Evolutionary conservation across 2,797 vertebrate genomes (phyloP), one percentile per base, ranked within the genome.

Genomic region (Hoplostethus mediterraneus): DNA sequence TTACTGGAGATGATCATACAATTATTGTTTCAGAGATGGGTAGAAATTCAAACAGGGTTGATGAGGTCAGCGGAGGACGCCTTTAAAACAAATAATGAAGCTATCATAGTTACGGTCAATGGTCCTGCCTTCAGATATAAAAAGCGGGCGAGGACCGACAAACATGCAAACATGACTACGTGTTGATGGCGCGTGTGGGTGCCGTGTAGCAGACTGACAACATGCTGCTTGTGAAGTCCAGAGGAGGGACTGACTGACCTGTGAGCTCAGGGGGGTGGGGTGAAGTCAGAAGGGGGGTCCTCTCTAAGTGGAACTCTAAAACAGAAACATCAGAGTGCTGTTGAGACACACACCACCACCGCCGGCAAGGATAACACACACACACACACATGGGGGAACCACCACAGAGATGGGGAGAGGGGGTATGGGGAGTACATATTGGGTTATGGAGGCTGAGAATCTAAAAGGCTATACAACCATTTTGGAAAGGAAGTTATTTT

Each of bases 221-320:
- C 76, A 63, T 78, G 90, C 93, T 94, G 94, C 93, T 93, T 95
- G 89, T 90, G 95, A 97, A 96, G 90, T 91, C 91, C 94, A 96
- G 87, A 95, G 95, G 95, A 90, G 92, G 94, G 88, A 96, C 96
- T 95, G 89, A 99, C 98, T 98, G 96, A 99, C 98, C 98, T 99
- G 98, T 98, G 93, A 99, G 97, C 95, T 99, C 97, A 91, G 97
- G 96, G 95, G 98, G 97, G 94, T 98, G 97, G 94, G 98, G 97
- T 97, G 97, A 97, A 95, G 97, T 99, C 97, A 98, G 97, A 96
- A 99, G 97, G 95, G 98, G 98, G 95, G 97, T 99, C 97, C 98
- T 97, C 96, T 99, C 98, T 98, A 99, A 98, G 97, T 98, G 98
- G 97, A 99, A 99, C 94, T 99, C 98, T 99, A 98, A 97, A 98